Percentiles rank a stretch among this genome's conserved stretches.
Conservation (phyloP, 2,797 vertebrate species). For the Rhinogobio ventralis region DNA sequence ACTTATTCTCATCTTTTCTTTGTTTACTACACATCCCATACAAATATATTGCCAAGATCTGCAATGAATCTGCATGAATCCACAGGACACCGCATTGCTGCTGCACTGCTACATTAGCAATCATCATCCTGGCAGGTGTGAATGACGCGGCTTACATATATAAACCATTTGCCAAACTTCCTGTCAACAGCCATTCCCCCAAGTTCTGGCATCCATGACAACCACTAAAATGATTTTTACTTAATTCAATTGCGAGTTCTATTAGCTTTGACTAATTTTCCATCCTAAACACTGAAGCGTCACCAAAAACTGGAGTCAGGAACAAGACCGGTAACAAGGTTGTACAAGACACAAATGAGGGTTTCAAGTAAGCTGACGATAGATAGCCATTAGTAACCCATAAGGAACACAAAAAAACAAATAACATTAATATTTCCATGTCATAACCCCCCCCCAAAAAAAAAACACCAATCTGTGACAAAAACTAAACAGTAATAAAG, state of each 20-base stretch:
- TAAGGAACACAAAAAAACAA: neutral
- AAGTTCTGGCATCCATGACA: slow-evolving; percentile 38
- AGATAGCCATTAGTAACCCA: neutral
- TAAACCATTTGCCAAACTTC: slow-evolving; percentile 36
- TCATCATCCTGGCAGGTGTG: slow-evolving; percentile 19
- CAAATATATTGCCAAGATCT: neutral
- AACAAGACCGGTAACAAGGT: neutral
- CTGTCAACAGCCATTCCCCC: slow-evolving; percentile 34
- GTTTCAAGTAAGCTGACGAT: neutral
- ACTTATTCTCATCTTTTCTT: neutral
- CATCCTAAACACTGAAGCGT: neutral
- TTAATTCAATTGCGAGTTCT: neutral
- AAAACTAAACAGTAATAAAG: neutral
- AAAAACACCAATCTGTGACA: neutral
- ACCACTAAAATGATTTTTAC: slow-evolving; percentile 14
- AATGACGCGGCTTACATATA: slow-evolving; percentile 37
- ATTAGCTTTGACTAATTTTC: neutral
- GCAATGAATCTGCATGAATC: neutral
- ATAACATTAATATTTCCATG: neutral
- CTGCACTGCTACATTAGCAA: slow-evolving; percentile 40
- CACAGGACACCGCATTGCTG: slow-evolving; percentile 40
- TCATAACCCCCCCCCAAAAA: neutral
- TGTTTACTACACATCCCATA: neutral
- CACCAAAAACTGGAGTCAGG: neutral
- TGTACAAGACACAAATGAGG: neutral